Evolutionary conservation across 2,888 invertebrate genomes (phyloP).

Genomic region (Perdita meconis): DNA sequence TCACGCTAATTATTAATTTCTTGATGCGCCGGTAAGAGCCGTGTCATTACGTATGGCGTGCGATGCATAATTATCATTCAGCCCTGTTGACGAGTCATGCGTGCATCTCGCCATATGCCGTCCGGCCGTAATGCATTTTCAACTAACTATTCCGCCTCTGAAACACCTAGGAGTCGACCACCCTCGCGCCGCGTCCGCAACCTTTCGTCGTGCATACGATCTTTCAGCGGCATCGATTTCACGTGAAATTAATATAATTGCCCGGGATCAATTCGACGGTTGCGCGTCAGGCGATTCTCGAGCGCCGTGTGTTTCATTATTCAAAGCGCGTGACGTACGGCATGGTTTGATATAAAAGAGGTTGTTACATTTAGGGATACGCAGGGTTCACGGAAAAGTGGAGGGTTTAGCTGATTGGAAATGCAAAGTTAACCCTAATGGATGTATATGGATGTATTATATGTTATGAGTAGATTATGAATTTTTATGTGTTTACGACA

Average conservation of each 20-base stretch:
- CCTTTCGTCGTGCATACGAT: constrained; percentile 59
- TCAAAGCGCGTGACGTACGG: too few species aligned
- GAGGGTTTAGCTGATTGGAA: too few species aligned
- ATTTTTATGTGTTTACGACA: too few species aligned
- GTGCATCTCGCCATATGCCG: constrained; percentile 81
- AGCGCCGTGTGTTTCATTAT: not conserved
- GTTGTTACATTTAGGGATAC: too few species aligned
- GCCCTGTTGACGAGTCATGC: constrained; percentile 82
- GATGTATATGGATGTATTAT: too few species aligned
- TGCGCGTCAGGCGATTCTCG: not conserved
- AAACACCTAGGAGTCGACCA: constrained; percentile 48
- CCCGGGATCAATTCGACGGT: not conserved
- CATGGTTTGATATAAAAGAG: too few species aligned
- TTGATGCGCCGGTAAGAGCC: constrained; percentile 82
- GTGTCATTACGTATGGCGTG: constrained; percentile 82
- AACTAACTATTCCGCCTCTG: constrained; percentile 65
- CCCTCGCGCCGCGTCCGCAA: constrained; percentile 33
- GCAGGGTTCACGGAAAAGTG: too few species aligned
- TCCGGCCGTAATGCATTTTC: constrained; percentile 82
- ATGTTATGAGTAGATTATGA: too few species aligned
- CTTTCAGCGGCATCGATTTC: constrained; percentile 63
- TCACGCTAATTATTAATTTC: constrained; percentile 83
- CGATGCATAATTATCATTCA: constrained; percentile 83
- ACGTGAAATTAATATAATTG: constrained; percentile 61
- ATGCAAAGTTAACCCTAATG: too few species aligned